phyloP scores from a whole-genome alignment of 1,140 invertebrate species.

The Agraylea sexmaculata region DNA sequence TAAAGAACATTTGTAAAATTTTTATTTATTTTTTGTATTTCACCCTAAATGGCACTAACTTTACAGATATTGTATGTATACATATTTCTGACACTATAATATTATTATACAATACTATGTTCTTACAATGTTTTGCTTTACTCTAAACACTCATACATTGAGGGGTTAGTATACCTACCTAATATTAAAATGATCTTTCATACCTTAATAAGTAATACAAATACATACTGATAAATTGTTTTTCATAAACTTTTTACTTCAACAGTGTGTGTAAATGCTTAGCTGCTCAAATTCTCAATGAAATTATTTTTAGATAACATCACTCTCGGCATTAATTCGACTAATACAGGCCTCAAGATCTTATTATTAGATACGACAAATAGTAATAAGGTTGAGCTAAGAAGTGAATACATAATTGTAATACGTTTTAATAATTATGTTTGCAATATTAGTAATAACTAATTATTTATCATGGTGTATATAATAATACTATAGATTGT shows the following conservation, averaged over 20 bases:
- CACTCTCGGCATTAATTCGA: background rate
- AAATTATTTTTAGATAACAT: too few relatives aligned
- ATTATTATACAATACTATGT: slow-evolving; percentile 9
- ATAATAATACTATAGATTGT: background rate
- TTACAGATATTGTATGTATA: slow-evolving; percentile 7
- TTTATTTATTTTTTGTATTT: slow-evolving; percentile 7
- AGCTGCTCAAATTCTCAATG: slow-evolving; percentile 4
- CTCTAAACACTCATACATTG: slow-evolving; percentile 1
- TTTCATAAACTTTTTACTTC: background rate
- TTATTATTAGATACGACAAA: slow-evolving; percentile 5
- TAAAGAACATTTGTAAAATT: too few relatives aligned
- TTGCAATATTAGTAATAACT: slow-evolving; percentile 19
- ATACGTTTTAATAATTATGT: slow-evolving; percentile 15
- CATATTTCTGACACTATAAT: slow-evolving; percentile 9
- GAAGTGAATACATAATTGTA: too few relatives aligned
- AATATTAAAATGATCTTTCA: background rate
- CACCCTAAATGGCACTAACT: slow-evolving; percentile 13
- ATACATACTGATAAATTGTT: background rate
- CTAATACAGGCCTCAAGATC: background rate
- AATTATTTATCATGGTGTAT: slow-evolving; percentile 13
- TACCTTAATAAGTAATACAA: background rate
- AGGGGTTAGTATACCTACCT: background rate
- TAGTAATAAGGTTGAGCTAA: too few relatives aligned
- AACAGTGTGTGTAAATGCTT: slow-evolving; percentile 5
- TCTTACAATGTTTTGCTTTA: background rate